These are phyloP conservation scores for Lampropteryx suffumata DNA, from an alignment of 2,888 invertebrate species.

Conservation along the genomic window DNA sequence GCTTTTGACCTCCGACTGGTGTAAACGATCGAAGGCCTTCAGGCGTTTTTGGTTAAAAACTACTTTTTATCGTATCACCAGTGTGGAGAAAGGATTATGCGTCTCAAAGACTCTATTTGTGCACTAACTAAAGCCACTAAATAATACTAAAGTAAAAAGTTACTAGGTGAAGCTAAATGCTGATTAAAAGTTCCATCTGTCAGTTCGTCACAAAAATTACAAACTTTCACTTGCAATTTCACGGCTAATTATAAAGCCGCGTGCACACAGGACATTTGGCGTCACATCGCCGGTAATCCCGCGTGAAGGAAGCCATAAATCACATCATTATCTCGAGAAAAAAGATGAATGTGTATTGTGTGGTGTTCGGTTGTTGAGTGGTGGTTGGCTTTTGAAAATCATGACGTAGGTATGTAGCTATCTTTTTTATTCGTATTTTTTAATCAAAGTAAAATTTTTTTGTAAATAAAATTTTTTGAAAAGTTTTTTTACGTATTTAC, in stretches of 20 bases:
- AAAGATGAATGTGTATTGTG: constrained; percentile 28
- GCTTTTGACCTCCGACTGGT: too few species aligned
- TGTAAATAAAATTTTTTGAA: too few species aligned
- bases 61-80: too few species aligned
- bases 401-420: too few species aligned
- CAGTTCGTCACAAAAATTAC: constrained; percentile 12
- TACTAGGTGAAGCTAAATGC: neutral
- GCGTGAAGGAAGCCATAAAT: constrained; percentile 66
- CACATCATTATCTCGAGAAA: constrained; percentile 52
- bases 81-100: too few species aligned
- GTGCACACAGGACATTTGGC: constrained; percentile 44
- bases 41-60: too few species aligned
- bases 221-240: constrained; percentile 41
- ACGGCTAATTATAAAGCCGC: constrained; percentile 47
- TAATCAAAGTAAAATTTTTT: too few species aligned
- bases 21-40: too few species aligned
- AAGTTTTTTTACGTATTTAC: too few species aligned
- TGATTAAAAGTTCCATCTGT: constrained; percentile 8
- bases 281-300: constrained; percentile 53
- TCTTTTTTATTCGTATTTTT: too few species aligned
- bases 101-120: too few species aligned
- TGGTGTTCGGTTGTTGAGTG: constrained; percentile 35
- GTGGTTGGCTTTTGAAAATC: constrained; percentile 46
- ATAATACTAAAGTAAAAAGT: neutral
- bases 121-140: too few species aligned